These are phyloP conservation scores for Sinocyclocheilus anophthalmus DNA, from an alignment of 2,113 vertebrate genomes.

Conservation along the genomic window DNA sequence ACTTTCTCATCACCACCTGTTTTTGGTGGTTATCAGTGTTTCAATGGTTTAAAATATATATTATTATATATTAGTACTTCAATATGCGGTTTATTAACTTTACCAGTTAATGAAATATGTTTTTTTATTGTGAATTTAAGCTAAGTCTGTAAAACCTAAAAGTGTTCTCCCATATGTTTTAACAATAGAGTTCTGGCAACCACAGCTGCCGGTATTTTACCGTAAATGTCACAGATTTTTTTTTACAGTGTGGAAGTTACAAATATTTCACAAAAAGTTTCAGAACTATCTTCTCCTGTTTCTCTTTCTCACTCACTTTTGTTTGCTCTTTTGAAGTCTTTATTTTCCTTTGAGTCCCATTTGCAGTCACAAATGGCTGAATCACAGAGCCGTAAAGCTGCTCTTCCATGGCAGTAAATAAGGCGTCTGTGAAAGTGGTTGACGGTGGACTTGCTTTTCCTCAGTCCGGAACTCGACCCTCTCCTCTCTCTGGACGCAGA, in stretches of 20 bases:
- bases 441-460: constrained; percentile 31
- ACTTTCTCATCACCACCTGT: too few relatives aligned
- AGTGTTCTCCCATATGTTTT: too few relatives aligned
- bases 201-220: too few relatives aligned
- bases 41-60: too few relatives aligned
- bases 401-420: constrained; percentile 57
- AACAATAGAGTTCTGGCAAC: too few relatives aligned
- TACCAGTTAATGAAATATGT: too few relatives aligned
- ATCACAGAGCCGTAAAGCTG: constrained; percentile 52
- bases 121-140: too few relatives aligned
- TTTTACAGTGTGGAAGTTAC: background rate
- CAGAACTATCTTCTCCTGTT: constrained; percentile 6
- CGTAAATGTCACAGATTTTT: too few relatives aligned
- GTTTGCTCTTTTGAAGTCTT: constrained; percentile 44
- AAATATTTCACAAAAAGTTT: background rate
- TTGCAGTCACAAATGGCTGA: constrained; percentile 58
- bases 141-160: too few relatives aligned
- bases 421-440: constrained; percentile 40
- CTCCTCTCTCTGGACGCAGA: constrained; percentile 31
- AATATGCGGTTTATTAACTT: too few relatives aligned
- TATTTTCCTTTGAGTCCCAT: constrained; percentile 55
- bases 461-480: constrained; percentile 39
- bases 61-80: too few relatives aligned
- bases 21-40: too few relatives aligned
- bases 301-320: constrained; percentile 3